A percentile compares a stretch with the other conserved stretches of the same genome.
These are phyloP conservation scores for Formicarius rufipectus DNA, from an alignment of 2,113 vertebrate genomes.

Conservation along the genomic window DNA sequence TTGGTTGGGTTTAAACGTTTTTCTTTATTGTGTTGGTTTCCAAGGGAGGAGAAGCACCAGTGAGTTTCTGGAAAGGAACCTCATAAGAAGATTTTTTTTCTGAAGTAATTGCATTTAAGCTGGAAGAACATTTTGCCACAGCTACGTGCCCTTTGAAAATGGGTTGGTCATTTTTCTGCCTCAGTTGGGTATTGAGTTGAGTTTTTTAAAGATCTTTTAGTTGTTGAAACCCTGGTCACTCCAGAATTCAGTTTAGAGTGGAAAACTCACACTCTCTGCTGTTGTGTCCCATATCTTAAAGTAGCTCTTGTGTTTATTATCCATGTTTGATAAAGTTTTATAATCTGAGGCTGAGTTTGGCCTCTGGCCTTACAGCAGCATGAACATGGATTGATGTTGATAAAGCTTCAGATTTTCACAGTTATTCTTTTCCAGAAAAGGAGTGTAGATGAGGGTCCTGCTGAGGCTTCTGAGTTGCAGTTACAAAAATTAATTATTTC, in stretches of 20 bases:
- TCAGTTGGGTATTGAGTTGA: neutral
- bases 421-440: neutral
- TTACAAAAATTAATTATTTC: neutral
- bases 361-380: neutral
- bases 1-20: neutral
- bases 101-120: neutral
- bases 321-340: fast-evolving
- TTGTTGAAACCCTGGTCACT: neutral
- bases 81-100: neutral
- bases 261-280: neutral
- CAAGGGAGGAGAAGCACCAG: neutral
- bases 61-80: neutral
- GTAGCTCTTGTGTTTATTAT: neutral
- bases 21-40: neutral
- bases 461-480: neutral
- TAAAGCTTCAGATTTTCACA: neutral
- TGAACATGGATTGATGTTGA: neutral
- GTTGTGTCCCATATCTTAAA: neutral
- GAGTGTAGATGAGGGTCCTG: neutral
- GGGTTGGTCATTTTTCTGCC: neutral
- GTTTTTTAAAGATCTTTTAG: neutral
- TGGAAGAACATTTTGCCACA: neutral
- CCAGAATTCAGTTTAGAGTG: neutral
- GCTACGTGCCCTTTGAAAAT: neutral
- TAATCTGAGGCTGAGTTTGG: neutral